Conservation (phyloP, 2,113 vertebrate genomes). For the Mormyrus lacerda region DNA sequence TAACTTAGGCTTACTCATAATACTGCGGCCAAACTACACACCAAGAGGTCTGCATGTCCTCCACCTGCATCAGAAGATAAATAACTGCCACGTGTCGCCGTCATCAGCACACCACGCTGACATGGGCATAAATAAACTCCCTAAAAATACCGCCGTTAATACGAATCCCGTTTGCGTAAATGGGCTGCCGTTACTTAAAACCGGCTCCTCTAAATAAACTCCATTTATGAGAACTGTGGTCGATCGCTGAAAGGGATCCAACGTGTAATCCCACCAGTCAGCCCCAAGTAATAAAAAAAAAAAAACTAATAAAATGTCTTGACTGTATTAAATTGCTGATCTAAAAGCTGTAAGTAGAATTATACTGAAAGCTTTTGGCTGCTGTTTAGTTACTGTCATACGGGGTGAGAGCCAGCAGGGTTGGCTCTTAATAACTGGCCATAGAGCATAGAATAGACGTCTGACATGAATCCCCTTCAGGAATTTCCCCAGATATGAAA, state of each 20-base stretch:
- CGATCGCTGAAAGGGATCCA: neutral
- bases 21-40: neutral
- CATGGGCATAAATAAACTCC: neutral
- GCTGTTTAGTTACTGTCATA: neutral
- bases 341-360: neutral
- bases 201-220: neutral
- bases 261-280: neutral
- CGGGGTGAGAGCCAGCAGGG: neutral
- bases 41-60: neutral
- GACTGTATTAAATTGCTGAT: conserved; percentile 1
- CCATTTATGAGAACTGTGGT: neutral
- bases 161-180: neutral
- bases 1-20: neutral
- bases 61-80: neutral
- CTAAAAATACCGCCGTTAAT: neutral
- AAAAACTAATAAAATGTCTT: neutral
- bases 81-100: neutral
- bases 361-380: neutral
- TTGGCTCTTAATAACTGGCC: neutral
- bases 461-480: neutral
- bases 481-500: neutral
- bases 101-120: neutral
- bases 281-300: neutral
- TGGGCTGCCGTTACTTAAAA: neutral
- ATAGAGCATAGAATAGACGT: neutral